Conservation (phyloP, 2,113 vertebrate species). For the Anoplopoma fimbria region DNA sequence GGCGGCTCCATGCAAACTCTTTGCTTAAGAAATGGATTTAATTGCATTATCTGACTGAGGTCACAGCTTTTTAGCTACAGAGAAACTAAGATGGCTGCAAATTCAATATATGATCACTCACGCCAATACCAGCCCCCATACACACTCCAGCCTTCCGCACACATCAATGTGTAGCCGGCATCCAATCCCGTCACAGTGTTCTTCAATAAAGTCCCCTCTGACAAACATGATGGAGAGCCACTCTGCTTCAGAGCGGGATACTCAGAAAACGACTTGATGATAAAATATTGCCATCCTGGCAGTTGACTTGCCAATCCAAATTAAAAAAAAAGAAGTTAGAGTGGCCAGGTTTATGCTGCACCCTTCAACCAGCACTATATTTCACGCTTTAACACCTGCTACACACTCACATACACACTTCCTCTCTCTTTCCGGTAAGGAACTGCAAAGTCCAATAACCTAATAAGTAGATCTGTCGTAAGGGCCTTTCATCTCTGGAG, state of each 20-base stretch:
- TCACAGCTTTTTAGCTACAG: conserved; percentile 12
- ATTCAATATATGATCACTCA: conserved; percentile 54
- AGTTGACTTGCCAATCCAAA: conserved; percentile 81
- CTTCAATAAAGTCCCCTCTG: conserved; percentile 78
- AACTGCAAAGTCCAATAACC: conserved; percentile 1
- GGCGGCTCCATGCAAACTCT: neutral
- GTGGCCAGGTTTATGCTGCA: conserved; percentile 69
- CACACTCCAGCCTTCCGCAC: neutral
- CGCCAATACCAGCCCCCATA: neutral
- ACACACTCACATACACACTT: conserved; percentile 15
- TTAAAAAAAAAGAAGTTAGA: conserved; percentile 76
- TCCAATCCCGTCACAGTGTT: conserved; percentile 67
- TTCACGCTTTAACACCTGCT: conserved; percentile 64
- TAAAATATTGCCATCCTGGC: conserved; percentile 76
- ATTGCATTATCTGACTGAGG: conserved; percentile 9
- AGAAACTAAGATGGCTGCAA: conserved; percentile 23
- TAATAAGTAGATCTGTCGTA: conserved; percentile 21
- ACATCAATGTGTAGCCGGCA: neutral
- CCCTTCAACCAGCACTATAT: conserved; percentile 67
- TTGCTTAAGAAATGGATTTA: neutral
- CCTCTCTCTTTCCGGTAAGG: neutral
- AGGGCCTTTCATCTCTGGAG: conserved; percentile 24
- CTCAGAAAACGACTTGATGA: conserved; percentile 73
- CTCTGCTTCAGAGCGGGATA: conserved; percentile 71
- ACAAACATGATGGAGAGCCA: conserved; percentile 83